phyloP scores from a whole-genome alignment of 2,888 invertebrate genomes.

The Drosophila anomalipes region DNA sequence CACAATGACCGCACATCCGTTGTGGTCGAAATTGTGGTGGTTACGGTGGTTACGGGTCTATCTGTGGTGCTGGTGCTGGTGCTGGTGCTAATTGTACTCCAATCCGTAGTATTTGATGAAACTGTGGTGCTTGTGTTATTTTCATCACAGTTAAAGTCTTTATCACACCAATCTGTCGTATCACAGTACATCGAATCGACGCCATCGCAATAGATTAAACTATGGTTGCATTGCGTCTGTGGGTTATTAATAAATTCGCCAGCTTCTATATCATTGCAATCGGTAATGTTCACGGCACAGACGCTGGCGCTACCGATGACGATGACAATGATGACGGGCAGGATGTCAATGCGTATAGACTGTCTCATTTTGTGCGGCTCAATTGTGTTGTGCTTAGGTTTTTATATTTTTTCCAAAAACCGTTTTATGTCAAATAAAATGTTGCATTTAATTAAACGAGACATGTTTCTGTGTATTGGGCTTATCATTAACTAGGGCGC shows the following conservation, averaged over 20 bases:
- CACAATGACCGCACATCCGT: slow-evolving; percentile 48
- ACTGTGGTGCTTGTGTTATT: background rate
- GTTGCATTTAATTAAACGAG: slow-evolving; percentile 70
- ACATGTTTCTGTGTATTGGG: slow-evolving; percentile 53
- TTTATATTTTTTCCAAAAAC: slow-evolving; percentile 56
- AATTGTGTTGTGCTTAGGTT: slow-evolving; percentile 51
- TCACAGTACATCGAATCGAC: slow-evolving; percentile 50
- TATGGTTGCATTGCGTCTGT: slow-evolving; percentile 40
- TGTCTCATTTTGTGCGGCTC: slow-evolving; percentile 58
- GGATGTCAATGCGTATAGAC: slow-evolving; percentile 47
- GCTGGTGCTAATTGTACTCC: background rate
- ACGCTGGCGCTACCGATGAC: slow-evolving; percentile 21
- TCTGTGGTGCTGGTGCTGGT: slow-evolving; percentile 3
- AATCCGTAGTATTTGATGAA: background rate
- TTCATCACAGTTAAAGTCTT: slow-evolving; percentile 26
- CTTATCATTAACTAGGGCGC: slow-evolving; percentile 58
- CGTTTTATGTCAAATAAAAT: slow-evolving; percentile 46
- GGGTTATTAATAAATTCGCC: slow-evolving; percentile 39
- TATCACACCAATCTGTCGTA: slow-evolving; percentile 1
- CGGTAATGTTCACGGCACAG: slow-evolving; percentile 33
- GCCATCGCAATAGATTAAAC: slow-evolving; percentile 53
- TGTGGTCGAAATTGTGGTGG: slow-evolving; percentile 5
- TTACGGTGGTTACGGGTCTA: background rate
- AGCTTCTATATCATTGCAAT: slow-evolving; percentile 23
- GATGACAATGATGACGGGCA: slow-evolving; percentile 24